These are phyloP conservation scores for Bucco capensis DNA, from an alignment of 2,113 vertebrate species.

Conservation along the genomic window DNA sequence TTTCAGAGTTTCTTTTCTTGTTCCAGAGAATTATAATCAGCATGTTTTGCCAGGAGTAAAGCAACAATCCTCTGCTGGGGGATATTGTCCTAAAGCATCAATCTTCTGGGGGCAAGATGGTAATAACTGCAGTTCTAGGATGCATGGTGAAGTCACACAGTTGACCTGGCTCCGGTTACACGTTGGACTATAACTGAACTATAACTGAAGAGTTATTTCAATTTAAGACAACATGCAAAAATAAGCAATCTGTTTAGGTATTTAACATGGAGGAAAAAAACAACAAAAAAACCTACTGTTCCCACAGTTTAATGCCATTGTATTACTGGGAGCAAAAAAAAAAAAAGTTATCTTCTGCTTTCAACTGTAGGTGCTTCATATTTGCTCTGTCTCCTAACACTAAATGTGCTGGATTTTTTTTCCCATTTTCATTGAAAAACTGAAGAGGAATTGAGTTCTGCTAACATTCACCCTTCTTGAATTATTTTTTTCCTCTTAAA, in stretches of 20 bases:
- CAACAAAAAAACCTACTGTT: conserved; percentile 14
- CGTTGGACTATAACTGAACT: conserved; percentile 47
- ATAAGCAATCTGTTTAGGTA: conserved; percentile 70
- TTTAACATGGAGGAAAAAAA: conserved; percentile 16
- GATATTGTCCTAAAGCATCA: conserved; percentile 32
- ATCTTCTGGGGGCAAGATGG: conserved; percentile 49
- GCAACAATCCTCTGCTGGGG: conserved; percentile 62
- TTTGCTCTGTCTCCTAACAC: conserved; percentile 75
- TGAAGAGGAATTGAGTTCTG: conserved; percentile 64
- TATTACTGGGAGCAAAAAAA: conserved; percentile 70
- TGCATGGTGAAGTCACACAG: conserved; percentile 61
- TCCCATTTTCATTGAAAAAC: conserved; percentile 69
- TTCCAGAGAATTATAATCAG: conserved; percentile 57
- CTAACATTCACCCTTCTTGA: conserved; percentile 55
- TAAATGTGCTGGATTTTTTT: conserved; percentile 68
- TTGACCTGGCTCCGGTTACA: conserved; percentile 70
- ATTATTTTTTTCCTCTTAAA: conserved; percentile 6
- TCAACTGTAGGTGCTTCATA: conserved; percentile 75
- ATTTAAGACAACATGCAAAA: conserved; percentile 66
- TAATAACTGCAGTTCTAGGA: conserved; percentile 68
- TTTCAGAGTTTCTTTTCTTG: conserved; percentile 37
- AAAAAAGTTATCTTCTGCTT: conserved; percentile 62
- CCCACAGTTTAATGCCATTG: conserved; percentile 65
- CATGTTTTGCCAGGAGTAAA: conserved; percentile 76
- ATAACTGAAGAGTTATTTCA: conserved; percentile 60